Base-by-base conservation (phyloP, 1,140 invertebrate genomes). In the Heliconius himera region DNA sequence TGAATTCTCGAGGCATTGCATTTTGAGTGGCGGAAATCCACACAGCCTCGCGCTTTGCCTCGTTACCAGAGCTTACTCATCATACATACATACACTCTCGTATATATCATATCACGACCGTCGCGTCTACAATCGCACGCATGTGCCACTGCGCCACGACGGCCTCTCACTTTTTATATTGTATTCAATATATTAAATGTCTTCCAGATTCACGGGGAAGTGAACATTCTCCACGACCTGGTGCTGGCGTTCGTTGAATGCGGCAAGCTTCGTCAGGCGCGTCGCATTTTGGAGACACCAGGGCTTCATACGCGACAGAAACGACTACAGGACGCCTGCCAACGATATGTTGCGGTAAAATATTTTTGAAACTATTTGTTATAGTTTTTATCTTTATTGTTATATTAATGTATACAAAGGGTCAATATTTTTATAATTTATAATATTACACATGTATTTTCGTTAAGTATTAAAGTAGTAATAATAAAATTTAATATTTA, bases 221-320 rank as follows among this genome's bases (percentile, higher is more conserved):
- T 97, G 26, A 98, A 98, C 85, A 97, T 97, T 79, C 93, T 98
- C 2, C 97, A 98, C 85, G 97, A 98, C 88, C 94, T 98, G 73
- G 97, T 98, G 6, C 95, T 98, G 77, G 95, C 96, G 1, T 98
- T 98, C 90, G 95, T 98, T 13, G 97, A 98, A 86, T 97, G 96
- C 84, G 97, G 97, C 1, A 95, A 97, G 70, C 88, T 97, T 29
- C 92, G 96, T 71, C 97, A 98, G 90, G 98, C 97, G 1, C 95
- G 96, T 70, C 98, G 97, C 89, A 97, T 98, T 81, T 90, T 98
- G 9, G 97, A 98, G 87, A 97, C 97, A 1, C 97, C 97, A 1
- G 97, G 97, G 8, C 88, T 97, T 74, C 95, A 96, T 56, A 96
- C 95, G 0, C 83, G 91, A 0, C 85, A 88, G 26, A 85, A 86